Conservation (phyloP, 2,797 vertebrate species). For the Neomorphus geoffroyi region DNA sequence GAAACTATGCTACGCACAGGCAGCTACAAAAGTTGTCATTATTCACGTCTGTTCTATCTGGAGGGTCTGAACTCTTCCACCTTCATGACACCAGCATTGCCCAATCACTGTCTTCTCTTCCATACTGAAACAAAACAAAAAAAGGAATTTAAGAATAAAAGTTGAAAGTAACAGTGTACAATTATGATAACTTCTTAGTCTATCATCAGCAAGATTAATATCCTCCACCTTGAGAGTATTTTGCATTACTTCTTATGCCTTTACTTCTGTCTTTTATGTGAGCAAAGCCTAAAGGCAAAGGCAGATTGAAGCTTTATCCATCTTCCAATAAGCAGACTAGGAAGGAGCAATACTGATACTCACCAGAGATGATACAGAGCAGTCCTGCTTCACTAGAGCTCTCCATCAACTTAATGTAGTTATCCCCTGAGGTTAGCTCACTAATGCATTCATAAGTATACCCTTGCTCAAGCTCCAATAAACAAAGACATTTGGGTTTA, state of each 20-base stretch:
- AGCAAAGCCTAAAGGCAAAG: neutral
- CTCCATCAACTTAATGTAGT: neutral
- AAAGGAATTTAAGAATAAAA: neutral
- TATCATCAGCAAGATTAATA: neutral
- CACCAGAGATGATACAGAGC: neutral
- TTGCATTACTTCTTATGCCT: neutral
- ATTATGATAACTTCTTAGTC: neutral
- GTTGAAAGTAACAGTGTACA: neutral
- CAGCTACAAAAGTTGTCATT: slow-evolving; percentile 47
- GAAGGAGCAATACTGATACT: neutral
- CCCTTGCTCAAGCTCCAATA: neutral
- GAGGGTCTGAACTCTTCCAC: neutral
- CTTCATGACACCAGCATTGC: slow-evolving; percentile 75
- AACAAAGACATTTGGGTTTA: neutral
- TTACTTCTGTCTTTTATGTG: neutral
- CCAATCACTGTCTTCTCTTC: slow-evolving; percentile 84
- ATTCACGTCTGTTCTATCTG: neutral
- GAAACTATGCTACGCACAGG: slow-evolving; percentile 53
- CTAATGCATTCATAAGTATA: neutral
- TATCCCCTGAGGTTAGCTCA: neutral
- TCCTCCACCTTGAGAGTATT: neutral
- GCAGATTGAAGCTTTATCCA: neutral
- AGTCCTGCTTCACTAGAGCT: neutral
- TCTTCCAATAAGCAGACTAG: neutral
- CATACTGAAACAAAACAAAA: slow-evolving; percentile 77